Conservation (phyloP, 2,113 vertebrate species). For the Triplophysa tibetana region DNA sequence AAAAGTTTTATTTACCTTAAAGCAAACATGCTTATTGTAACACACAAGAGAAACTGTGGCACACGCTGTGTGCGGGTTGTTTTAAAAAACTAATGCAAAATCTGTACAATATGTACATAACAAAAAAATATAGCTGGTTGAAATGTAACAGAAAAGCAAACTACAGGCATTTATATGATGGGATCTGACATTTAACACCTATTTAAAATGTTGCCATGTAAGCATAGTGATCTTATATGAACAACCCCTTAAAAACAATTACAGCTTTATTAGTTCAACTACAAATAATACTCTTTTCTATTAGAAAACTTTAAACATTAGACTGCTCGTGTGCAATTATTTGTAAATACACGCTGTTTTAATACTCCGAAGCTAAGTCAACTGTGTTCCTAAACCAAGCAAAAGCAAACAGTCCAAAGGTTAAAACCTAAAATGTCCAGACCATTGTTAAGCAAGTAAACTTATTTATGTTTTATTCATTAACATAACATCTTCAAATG, state of each 20-base stretch:
- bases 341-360: neutral
- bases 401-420: neutral
- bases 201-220: neutral
- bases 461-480: neutral
- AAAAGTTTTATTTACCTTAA: slow-evolving; percentile 33
- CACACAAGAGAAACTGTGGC: slow-evolving; percentile 10
- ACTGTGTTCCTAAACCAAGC: neutral
- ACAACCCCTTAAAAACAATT: neutral
- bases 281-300: neutral
- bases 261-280: neutral
- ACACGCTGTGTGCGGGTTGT: neutral
- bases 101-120: slow-evolving; percentile 50
- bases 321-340: slow-evolving; percentile 1
- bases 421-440: neutral
- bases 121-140: slow-evolving; percentile 5
- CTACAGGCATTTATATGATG: neutral
- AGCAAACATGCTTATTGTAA: neutral
- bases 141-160: slow-evolving; percentile 11
- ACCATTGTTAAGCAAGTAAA: neutral
- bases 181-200: neutral
- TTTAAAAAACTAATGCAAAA: slow-evolving; percentile 51
- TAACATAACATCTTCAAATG: no score
- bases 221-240: neutral
- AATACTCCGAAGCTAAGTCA: neutral
- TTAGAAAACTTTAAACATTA: slow-evolving; percentile 16